phyloP scores from a whole-genome alignment of 2,113 vertebrate species.

The Lanius ludovicianus region DNA sequence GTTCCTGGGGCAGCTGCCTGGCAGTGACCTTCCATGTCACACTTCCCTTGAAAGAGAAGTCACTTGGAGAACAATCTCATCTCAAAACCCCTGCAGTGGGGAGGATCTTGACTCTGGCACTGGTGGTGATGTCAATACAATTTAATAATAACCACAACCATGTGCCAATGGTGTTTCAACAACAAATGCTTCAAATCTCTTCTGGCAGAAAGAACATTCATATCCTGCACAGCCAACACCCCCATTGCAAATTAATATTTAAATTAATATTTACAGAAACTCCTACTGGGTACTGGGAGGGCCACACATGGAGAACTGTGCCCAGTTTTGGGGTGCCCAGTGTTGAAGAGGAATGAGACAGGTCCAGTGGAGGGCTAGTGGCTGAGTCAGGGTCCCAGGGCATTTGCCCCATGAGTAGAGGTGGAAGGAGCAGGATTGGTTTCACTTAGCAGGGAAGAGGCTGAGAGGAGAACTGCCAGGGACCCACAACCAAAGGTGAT shows the following conservation, averaged over 20 bases:
- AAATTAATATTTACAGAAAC: slow-evolving; percentile 14
- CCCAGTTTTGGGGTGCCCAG: background rate
- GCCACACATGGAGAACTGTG: background rate
- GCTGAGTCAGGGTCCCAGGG: background rate
- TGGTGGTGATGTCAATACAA: background rate
- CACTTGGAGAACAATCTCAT: background rate
- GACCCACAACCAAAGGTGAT: background rate
- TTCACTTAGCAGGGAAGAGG: background rate
- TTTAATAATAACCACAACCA: background rate
- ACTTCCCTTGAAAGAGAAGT: background rate
- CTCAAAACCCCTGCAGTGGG: background rate
- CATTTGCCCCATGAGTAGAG: background rate
- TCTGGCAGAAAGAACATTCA: background rate
- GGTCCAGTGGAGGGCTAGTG: background rate
- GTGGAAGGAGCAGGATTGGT: background rate
- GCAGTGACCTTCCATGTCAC: background rate
- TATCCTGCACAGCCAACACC: background rate
- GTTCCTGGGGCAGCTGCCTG: background rate
- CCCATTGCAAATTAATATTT: background rate
- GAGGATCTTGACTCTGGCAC: background rate
- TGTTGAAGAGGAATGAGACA: background rate
- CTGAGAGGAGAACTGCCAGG: background rate
- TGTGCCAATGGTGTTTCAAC: background rate
- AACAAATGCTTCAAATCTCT: background rate
- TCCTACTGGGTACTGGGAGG: background rate